Percentiles rank a stretch among this genome's conserved stretches.
Evolutionary conservation across 2,888 invertebrate species (phyloP).

Genomic region (Tiphia femorata): DNA sequence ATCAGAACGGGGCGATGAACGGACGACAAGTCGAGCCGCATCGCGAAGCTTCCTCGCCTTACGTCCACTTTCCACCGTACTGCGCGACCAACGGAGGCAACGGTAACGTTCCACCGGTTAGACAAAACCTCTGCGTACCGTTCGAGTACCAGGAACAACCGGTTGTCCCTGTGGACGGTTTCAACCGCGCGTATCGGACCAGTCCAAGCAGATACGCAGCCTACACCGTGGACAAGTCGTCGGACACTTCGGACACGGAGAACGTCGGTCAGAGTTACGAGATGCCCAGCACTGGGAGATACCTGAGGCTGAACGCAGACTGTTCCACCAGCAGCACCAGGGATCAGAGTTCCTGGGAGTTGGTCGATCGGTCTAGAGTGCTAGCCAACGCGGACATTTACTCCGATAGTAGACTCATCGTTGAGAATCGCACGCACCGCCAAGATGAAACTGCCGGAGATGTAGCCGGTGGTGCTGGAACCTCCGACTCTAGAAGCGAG

Average conservation of each 20-base stretch:
- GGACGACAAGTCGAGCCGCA: conserved; percentile 38
- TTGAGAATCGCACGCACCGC: neutral
- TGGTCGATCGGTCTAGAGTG: conserved; percentile 25
- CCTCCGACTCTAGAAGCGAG: neutral
- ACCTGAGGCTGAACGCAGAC: conserved; percentile 16
- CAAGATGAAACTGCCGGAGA: neutral
- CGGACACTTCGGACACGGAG: conserved; percentile 35
- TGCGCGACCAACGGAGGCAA: conserved; percentile 23
- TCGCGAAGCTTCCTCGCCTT: conserved; percentile 26
- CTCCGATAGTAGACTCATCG: neutral
- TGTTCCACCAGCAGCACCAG: conserved; percentile 12
- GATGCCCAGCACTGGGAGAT: conserved; percentile 14
- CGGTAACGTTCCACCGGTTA: conserved; percentile 7
- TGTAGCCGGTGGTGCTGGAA: neutral
- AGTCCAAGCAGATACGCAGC: conserved; percentile 24
- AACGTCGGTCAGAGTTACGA: conserved; percentile 24
- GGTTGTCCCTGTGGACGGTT: conserved; percentile 17
- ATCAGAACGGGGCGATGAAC: conserved; percentile 30
- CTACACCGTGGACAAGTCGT: conserved; percentile 32
- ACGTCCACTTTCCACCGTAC: conserved; percentile 40
- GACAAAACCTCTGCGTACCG: conserved; percentile 40
- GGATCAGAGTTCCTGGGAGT: conserved; percentile 20
- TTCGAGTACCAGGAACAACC: conserved; percentile 30
- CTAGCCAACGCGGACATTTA: conserved; percentile 20
- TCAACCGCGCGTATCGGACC: conserved; percentile 31